Conservation (phyloP, 2,113 vertebrate species). For the Oryzias curvinotus region DNA sequence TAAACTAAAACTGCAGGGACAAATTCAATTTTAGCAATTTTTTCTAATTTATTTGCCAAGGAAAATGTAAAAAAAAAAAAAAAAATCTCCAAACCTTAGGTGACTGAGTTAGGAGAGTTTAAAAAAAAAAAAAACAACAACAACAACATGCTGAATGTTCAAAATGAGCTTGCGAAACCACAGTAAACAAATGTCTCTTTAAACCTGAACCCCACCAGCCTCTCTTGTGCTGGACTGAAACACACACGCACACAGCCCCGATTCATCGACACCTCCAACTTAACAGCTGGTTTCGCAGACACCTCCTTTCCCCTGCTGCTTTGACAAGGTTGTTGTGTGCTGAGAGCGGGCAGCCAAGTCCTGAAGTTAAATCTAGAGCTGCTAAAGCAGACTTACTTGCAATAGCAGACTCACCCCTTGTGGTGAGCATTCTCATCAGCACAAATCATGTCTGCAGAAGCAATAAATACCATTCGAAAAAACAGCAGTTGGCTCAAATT, state of each 20-base stretch:
- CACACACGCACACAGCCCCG: constrained; percentile 17
- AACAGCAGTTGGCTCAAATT: too few species aligned
- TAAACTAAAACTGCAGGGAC: too few species aligned
- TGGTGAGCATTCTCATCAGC: neutral
- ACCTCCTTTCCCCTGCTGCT: constrained; percentile 48
- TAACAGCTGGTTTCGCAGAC: constrained; percentile 45
- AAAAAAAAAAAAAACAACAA: too few species aligned
- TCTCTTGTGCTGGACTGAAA: neutral
- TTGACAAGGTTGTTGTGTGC: constrained; percentile 51
- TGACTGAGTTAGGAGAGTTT: too few species aligned
- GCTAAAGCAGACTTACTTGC: neutral
- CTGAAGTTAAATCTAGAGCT: constrained; percentile 30
- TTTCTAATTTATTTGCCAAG: too few species aligned
- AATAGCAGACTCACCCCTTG: neutral
- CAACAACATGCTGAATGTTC: neutral
- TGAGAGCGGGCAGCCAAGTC: constrained; percentile 31
- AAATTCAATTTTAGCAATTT: too few species aligned
- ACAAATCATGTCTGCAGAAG: neutral
- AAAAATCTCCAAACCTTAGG: too few species aligned
- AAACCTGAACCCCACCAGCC: neutral
- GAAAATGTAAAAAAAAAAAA: too few species aligned
- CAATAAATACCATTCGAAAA: neutral
- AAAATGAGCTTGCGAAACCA: neutral
- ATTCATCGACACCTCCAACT: constrained; percentile 34
- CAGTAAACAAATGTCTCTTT: constrained; percentile 2